phyloP scores from a whole-genome alignment of 2,888 invertebrate species.

The Pedicia rivosa region DNA sequence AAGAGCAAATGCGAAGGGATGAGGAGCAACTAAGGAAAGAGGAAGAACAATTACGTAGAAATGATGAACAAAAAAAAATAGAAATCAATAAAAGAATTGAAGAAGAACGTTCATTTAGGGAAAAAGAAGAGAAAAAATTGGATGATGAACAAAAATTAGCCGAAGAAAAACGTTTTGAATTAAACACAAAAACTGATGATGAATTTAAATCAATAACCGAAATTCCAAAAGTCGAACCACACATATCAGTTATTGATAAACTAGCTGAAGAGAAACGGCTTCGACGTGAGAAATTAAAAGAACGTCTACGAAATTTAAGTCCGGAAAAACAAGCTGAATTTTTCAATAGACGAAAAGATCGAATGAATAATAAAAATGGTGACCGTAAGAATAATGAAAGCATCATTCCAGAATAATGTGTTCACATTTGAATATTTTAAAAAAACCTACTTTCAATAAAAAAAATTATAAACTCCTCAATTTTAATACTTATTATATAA shows the following conservation, averaged over 20 bases:
- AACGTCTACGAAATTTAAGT: conserved; percentile 20
- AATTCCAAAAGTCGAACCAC: too few species aligned
- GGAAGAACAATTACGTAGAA: not conserved
- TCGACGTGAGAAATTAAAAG: conserved; percentile 15
- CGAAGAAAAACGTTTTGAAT: conserved; percentile 6
- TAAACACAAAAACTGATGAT: too few species aligned
- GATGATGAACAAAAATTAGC: not conserved
- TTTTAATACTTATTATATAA: too few species aligned
- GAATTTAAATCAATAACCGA: too few species aligned
- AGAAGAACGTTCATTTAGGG: too few species aligned
- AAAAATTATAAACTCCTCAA: too few species aligned
- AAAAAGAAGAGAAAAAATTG: not conserved
- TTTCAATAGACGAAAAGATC: conserved; percentile 21
- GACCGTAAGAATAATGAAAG: conserved; percentile 11
- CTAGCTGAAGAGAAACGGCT: conserved; percentile 5
- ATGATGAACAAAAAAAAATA: not conserved
- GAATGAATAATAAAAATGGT: conserved; percentile 14
- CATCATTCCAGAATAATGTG: conserved; percentile 15
- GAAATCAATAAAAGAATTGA: too few species aligned
- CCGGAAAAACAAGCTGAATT: conserved; percentile 24
- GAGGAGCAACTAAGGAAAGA: conserved; percentile 15
- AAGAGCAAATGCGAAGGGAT: not conserved
- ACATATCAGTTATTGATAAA: too few species aligned
- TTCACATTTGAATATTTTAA: too few species aligned
- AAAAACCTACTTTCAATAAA: too few species aligned